Percentiles rank a stretch among this genome's conserved stretches.
Evolutionary conservation across 2,888 invertebrate species (phyloP).

Genomic region (Hirtodrosophila duncani): DNA sequence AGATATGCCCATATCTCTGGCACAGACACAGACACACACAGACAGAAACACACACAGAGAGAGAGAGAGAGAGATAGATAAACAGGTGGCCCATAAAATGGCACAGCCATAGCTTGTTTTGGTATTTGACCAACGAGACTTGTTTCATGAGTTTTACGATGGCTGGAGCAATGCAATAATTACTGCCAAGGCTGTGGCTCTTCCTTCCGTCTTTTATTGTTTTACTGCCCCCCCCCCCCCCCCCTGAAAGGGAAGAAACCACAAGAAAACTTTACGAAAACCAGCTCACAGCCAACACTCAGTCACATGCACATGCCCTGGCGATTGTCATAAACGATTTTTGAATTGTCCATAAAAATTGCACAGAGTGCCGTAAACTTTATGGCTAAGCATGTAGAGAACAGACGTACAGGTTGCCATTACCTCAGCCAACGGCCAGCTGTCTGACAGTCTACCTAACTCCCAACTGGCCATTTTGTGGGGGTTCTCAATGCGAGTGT

Average conservation of each 20-base stretch:
- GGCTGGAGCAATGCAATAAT: slow-evolving; percentile 41
- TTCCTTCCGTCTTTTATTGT: slow-evolving; percentile 42
- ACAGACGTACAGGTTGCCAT: slow-evolving; percentile 20
- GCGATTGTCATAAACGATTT: slow-evolving; percentile 74
- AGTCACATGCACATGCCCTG: slow-evolving; percentile 13
- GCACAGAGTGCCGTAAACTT: slow-evolving; percentile 39
- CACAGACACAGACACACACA: slow-evolving; percentile 12
- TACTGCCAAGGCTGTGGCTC: slow-evolving; percentile 31
- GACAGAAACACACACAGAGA: slow-evolving; percentile 19
- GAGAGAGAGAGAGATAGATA: slow-evolving; percentile 7
- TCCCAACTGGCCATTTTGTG: no score
- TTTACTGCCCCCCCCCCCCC: slow-evolving; percentile 21
- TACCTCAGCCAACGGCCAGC: not conserved
- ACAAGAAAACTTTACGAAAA: slow-evolving; percentile 53
- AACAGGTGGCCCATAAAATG: slow-evolving; percentile 76
- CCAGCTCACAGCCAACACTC: slow-evolving; percentile 8
- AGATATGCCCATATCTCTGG: slow-evolving; percentile 7
- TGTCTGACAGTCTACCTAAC: slow-evolving; percentile 4
- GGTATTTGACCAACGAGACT: slow-evolving; percentile 66
- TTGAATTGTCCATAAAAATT: slow-evolving; percentile 71
- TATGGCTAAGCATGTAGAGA: slow-evolving; percentile 41
- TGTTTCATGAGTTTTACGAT: slow-evolving; percentile 54
- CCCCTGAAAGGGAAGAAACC: slow-evolving; percentile 1
- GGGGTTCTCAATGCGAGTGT: slow-evolving; percentile 10
- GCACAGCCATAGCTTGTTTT: slow-evolving; percentile 41